phyloP scores from a whole-genome alignment of 1,140 invertebrate species.

The Tetragnatha versicolor region DNA sequence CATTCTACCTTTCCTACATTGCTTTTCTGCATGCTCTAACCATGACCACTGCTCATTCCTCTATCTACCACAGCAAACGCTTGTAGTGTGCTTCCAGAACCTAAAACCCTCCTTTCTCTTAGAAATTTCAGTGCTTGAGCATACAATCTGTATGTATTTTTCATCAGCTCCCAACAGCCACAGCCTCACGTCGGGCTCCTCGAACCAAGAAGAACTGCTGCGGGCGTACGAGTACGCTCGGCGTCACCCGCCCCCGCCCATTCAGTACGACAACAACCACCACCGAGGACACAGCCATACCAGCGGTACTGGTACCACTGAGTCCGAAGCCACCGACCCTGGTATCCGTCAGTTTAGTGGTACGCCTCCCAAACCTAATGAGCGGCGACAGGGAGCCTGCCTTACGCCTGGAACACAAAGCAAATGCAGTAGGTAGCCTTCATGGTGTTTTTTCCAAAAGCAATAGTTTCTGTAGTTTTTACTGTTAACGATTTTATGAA shows the following conservation, averaged over 20 bases:
- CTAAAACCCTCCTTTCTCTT: neutral
- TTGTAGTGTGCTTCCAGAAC: too few species aligned
- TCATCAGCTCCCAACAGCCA: conserved; percentile 55
- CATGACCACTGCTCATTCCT: too few species aligned
- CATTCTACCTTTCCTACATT: neutral
- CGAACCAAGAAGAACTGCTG: conserved; percentile 64
- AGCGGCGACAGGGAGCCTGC: conserved; percentile 64
- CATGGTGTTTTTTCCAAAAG: too few species aligned
- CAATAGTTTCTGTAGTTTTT: too few species aligned
- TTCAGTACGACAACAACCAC: conserved; percentile 45
- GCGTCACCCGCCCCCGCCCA: conserved; percentile 55
- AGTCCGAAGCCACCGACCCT: conserved; percentile 62
- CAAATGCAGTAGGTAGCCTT: neutral
- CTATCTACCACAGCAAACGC: too few species aligned
- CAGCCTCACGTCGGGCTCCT: conserved; percentile 60
- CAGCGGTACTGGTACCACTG: conserved; percentile 55
- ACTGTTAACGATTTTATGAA: too few species aligned
- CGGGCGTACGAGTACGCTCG: conserved; percentile 65
- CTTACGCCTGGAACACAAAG: conserved; percentile 56
- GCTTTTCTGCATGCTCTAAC: too few species aligned
- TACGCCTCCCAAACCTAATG: conserved; percentile 65
- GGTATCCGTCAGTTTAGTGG: conserved; percentile 66
- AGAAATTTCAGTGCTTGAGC: neutral
- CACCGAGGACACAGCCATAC: conserved; percentile 39
- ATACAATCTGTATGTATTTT: conserved; percentile 8